A percentile compares a stretch with the other conserved stretches of the same genome.
These are phyloP conservation scores for Eledona agricola DNA, from an alignment of 2,888 invertebrate genomes.

Conservation along the genomic window DNA sequence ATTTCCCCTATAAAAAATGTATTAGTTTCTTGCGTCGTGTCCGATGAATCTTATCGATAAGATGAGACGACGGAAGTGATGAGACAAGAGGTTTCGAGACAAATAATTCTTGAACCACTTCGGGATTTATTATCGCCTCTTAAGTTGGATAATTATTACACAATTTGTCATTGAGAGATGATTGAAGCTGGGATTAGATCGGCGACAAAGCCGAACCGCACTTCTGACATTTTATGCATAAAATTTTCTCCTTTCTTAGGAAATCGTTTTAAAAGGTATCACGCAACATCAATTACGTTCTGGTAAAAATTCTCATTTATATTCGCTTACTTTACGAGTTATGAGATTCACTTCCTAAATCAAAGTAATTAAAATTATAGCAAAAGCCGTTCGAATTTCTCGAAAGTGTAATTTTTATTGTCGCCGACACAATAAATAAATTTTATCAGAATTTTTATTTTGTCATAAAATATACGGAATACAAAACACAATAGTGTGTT, in stretches of 20 bases:
- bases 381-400: slow-evolving; percentile 22
- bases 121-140: slow-evolving; percentile 17
- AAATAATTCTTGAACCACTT: slow-evolving; percentile 19
- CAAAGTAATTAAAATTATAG: slow-evolving; percentile 26
- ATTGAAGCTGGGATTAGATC: no score
- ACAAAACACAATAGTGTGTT: slow-evolving; percentile 25
- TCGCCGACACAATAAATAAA: slow-evolving; percentile 14
- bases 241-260: slow-evolving; percentile 21
- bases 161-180: no score
- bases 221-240: slow-evolving; percentile 22
- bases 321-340: slow-evolving; percentile 29
- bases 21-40: slow-evolving; percentile 10
- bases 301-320: slow-evolving; percentile 29
- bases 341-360: slow-evolving; percentile 27
- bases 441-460: slow-evolving; percentile 36
- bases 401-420: no score
- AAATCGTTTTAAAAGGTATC: slow-evolving; percentile 29
- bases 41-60: slow-evolving; percentile 24
- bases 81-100: slow-evolving; percentile 13
- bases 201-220: no score
- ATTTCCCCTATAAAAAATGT: slow-evolving; percentile 8
- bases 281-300: slow-evolving; percentile 30
- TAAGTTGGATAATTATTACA: no score
- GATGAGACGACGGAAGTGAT: slow-evolving; percentile 13
- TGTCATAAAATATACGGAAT: slow-evolving; percentile 24